Evolutionary conservation across 2,888 invertebrate species (phyloP).

Genomic region (Silvanus unidentatus): DNA sequence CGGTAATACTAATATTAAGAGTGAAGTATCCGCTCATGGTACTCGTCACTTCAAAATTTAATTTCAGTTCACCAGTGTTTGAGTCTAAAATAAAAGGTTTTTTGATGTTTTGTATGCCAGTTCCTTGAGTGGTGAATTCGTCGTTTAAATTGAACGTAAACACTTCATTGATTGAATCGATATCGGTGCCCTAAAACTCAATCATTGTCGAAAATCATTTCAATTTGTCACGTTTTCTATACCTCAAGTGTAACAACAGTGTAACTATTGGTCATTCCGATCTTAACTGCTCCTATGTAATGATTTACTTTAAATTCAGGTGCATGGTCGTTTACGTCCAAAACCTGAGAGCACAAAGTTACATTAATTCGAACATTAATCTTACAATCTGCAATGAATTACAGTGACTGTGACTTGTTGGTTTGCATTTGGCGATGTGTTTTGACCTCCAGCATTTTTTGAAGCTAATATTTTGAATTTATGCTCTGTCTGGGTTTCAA

Average conservation of each 20-base stretch:
- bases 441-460: constrained; percentile 26
- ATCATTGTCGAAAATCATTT: too few species aligned
- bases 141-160: too few species aligned
- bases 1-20: constrained; percentile 52
- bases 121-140: constrained; percentile 12
- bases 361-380: constrained; percentile 2
- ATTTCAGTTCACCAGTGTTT: constrained; percentile 46
- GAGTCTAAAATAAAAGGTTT: constrained; percentile 42
- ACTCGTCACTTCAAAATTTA: constrained; percentile 50
- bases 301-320: constrained; percentile 50
- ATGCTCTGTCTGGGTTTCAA: constrained; percentile 43
- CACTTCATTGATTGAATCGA: too few species aligned
- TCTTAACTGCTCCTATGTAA: constrained; percentile 36
- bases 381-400: constrained; percentile 10
- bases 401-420: constrained; percentile 21
- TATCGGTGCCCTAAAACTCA: too few species aligned
- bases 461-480: constrained; percentile 50
- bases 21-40: constrained; percentile 58
- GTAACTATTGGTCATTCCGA: constrained; percentile 14
- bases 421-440: constrained; percentile 13
- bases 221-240: constrained; percentile 5
- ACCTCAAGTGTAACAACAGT: constrained; percentile 21
- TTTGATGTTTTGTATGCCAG: constrained; percentile 30
- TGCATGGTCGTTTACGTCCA: constrained; percentile 54
- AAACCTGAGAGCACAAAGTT: constrained; percentile 45